These are phyloP conservation scores for Pteronotus mesoamericanus DNA, from an alignment of 2,797 vertebrate genomes.

Conservation along the genomic window DNA sequence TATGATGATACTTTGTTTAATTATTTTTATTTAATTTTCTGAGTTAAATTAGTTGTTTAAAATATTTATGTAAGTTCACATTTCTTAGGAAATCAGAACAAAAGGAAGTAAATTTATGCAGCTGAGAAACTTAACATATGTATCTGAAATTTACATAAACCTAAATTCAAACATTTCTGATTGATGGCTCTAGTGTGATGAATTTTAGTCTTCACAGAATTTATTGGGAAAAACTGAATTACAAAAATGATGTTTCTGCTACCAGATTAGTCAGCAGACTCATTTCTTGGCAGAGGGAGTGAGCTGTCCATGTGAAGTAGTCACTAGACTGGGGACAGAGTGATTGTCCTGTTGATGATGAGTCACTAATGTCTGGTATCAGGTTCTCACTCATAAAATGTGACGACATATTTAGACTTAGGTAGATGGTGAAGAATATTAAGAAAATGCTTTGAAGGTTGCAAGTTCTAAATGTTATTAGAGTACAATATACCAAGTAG, in stretches of 20 bases:
- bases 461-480: neutral
- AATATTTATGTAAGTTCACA: neutral
- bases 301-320: neutral
- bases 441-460: neutral
- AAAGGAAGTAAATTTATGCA: slow-evolving; percentile 43
- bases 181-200: neutral
- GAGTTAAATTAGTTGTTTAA: slow-evolving; percentile 8
- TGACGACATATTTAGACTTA: neutral
- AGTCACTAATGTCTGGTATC: slow-evolving; percentile 46
- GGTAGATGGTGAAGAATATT: neutral
- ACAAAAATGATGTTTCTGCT: slow-evolving; percentile 11
- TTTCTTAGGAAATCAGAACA: slow-evolving; percentile 55
- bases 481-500: neutral
- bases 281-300: slow-evolving; percentile 34
- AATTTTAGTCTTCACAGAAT: slow-evolving; percentile 1
- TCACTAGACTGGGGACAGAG: neutral
- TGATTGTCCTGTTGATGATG: neutral
- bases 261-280: neutral
- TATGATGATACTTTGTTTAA: slow-evolving; percentile 43
- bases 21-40: slow-evolving; percentile 28
- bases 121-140: slow-evolving; percentile 24
- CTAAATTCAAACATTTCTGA: neutral
- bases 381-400: slow-evolving; percentile 3
- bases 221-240: neutral
- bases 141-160: neutral